phyloP scores from a whole-genome alignment of 2,888 invertebrate species.

The Hirtodrosophila cameraria region DNA sequence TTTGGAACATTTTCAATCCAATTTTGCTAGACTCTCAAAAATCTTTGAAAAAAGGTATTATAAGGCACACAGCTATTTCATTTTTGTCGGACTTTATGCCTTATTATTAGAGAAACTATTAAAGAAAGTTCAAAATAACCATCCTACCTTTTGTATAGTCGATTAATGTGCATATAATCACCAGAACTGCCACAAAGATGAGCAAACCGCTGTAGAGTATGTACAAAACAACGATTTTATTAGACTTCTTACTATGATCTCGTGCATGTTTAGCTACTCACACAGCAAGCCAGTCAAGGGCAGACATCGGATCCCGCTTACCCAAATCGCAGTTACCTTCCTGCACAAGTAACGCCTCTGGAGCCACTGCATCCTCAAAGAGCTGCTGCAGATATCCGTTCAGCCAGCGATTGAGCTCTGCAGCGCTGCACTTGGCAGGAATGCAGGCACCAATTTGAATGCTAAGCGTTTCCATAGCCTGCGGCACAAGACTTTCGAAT shows the following conservation, averaged over 20 bases:
- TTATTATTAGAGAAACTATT: not conserved
- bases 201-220: slow-evolving; percentile 39
- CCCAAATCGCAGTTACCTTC: slow-evolving; percentile 16
- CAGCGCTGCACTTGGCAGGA: slow-evolving; percentile 38
- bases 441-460: slow-evolving; percentile 50
- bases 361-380: slow-evolving; percentile 13
- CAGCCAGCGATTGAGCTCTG: slow-evolving; percentile 41
- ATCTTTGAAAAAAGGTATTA: no score
- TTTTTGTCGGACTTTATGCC: no score
- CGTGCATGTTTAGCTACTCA: slow-evolving; percentile 39
- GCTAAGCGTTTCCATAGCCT: not conserved
- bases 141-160: slow-evolving; percentile 54
- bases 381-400: slow-evolving; percentile 28
- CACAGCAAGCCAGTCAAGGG: slow-evolving; percentile 75
- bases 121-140: not conserved
- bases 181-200: slow-evolving; percentile 30
- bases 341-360: slow-evolving; percentile 28
- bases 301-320: slow-evolving; percentile 34
- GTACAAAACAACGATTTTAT: no score
- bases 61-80: no score
- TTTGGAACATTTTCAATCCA: no score
- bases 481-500: slow-evolving; percentile 21
- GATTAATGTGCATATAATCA: slow-evolving; percentile 55
- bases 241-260: no score
- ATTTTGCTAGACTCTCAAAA: no score